phyloP scores from a whole-genome alignment of 53 echinoderm and acorn worm species.

The Astropecten irregularis region DNA sequence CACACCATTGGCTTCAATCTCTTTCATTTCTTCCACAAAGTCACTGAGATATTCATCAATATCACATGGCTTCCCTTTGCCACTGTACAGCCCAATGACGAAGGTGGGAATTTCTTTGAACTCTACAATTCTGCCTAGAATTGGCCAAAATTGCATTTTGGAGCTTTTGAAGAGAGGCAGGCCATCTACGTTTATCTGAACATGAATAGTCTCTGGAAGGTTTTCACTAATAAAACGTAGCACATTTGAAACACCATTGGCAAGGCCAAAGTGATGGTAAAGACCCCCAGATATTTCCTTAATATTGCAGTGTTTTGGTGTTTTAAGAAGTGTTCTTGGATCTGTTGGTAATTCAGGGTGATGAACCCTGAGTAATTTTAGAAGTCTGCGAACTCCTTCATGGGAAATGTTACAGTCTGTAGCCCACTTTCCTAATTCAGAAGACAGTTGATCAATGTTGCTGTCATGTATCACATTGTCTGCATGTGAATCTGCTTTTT shows the following conservation, averaged over 20 bases:
- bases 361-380: conserved; percentile 7
- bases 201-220: background rate
- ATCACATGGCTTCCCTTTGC: conserved; percentile 15
- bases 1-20: conserved; percentile 23
- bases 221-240: background rate
- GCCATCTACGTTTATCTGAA: conserved; percentile 70
- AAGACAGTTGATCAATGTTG: background rate
- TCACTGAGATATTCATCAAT: conserved; percentile 19
- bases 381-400: conserved; percentile 17
- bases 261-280: conserved; percentile 61
- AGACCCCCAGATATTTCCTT: conserved; percentile 39
- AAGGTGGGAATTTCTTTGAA: conserved; percentile 17
- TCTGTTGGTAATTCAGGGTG: conserved; percentile 51
- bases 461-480: background rate
- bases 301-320: background rate
- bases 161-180: conserved; percentile 59
- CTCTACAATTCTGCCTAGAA: conserved; percentile 46
- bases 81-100: conserved; percentile 51
- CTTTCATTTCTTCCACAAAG: conserved; percentile 67
- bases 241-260: background rate
- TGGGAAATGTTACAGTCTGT: conserved; percentile 19
- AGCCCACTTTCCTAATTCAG: conserved; percentile 9
- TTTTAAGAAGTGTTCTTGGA: conserved; percentile 41
- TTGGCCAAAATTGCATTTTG: conserved; percentile 51
- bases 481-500: background rate